phyloP scores from a whole-genome alignment of 2,888 invertebrate species.

The Cheilosia urbana region DNA sequence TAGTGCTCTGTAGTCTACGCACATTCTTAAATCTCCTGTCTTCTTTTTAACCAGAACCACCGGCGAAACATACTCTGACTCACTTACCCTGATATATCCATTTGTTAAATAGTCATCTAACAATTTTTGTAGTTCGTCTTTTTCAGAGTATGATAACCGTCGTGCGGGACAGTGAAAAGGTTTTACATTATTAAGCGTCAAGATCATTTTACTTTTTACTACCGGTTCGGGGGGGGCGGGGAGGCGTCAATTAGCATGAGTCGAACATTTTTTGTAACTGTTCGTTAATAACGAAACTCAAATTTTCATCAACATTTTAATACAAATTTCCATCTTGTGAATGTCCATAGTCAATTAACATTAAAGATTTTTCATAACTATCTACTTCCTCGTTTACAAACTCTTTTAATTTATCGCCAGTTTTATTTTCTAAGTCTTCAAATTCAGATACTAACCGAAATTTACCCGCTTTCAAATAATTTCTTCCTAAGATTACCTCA shows the following conservation, averaged over 20 bases:
- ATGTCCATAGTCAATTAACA: background rate
- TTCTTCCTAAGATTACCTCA: too few relatives aligned
- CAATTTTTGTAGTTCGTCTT: conserved; percentile 8
- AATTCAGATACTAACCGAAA: background rate
- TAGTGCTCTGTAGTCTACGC: too few relatives aligned
- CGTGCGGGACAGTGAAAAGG: conserved; percentile 46
- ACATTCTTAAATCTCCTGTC: too few relatives aligned
- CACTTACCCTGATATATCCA: conserved; percentile 50
- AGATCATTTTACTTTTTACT: conserved; percentile 2
- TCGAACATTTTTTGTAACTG: background rate
- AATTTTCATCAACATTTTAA: background rate
- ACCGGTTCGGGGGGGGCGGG: conserved; percentile 20
- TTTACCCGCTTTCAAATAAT: background rate
- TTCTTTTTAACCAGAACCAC: conserved; percentile 48
- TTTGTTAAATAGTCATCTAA: conserved; percentile 34
- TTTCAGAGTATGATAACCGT: conserved; percentile 37
- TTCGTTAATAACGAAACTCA: background rate
- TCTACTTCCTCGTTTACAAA: too few relatives aligned
- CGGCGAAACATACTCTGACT: conserved; percentile 63
- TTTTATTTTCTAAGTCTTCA: too few relatives aligned
- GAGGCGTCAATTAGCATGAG: background rate
- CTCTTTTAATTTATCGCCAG: too few relatives aligned
- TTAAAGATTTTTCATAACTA: background rate
- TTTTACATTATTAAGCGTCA: conserved; percentile 21
- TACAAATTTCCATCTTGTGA: background rate